Conservation (phyloP, 2,113 vertebrate genomes). For the Pterocles burchelli region DNA sequence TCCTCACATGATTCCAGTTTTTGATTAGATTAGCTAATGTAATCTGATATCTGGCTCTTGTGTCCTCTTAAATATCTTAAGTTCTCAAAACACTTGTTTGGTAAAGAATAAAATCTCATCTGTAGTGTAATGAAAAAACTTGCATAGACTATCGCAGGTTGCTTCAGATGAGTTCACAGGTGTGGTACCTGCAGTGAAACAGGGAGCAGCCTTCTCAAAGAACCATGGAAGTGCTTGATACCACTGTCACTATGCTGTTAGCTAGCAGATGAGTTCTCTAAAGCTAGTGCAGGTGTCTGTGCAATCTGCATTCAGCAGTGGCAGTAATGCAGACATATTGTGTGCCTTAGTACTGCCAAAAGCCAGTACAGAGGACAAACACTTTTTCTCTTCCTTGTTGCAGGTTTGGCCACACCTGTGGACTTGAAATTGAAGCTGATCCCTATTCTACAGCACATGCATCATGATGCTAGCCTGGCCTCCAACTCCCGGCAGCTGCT, state of each 20-base stretch:
- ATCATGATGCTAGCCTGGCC: constrained; percentile 91
- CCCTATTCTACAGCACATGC: constrained; percentile 98
- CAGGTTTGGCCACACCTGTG: constrained; percentile 93
- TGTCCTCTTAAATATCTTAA: background rate
- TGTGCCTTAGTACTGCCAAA: background rate
- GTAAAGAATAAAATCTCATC: background rate
- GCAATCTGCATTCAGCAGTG: background rate
- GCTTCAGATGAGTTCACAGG: background rate
- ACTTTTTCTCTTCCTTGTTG: background rate
- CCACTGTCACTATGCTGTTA: background rate
- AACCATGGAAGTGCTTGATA: background rate
- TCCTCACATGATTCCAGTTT: background rate
- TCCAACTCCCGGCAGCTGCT: constrained; percentile 92
- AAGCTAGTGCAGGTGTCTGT: background rate
- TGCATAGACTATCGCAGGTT: background rate
- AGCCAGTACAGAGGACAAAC: background rate
- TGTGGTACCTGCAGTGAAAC: background rate
- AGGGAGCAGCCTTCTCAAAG: background rate
- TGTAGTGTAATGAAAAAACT: background rate
- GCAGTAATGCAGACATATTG: accelerated
- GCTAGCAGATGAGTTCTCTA: background rate
- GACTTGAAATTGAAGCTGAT: constrained; percentile 97
- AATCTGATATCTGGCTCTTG: background rate
- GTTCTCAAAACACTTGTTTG: background rate
- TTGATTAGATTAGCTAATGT: background rate